A percentile compares a stretch with the other conserved stretches of the same genome.
Conservation (phyloP, 2,888 invertebrate genomes). For the Pollenia griseotomentosa region DNA sequence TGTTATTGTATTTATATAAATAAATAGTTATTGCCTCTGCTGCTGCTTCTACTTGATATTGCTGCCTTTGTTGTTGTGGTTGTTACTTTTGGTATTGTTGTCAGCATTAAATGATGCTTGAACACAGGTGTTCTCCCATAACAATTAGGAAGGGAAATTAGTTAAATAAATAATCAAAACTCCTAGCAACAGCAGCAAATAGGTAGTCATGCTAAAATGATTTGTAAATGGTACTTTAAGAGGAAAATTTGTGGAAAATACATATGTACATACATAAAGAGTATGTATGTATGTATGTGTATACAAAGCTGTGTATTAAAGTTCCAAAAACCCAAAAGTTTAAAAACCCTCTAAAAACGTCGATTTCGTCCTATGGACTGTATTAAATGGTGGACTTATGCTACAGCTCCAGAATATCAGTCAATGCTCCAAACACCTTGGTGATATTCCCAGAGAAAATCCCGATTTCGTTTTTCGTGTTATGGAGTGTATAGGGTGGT, state of each 20-base stretch:
- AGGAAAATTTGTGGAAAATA: not conserved
- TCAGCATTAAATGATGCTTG: constrained; percentile 12
- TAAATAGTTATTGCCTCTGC: not conserved
- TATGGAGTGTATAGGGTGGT: too few relatives aligned
- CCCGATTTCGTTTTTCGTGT: too few relatives aligned
- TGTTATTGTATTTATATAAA: not conserved
- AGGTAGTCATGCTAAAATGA: not conserved
- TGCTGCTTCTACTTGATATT: not conserved
- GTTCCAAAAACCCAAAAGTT: too few relatives aligned
- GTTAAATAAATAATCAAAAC: constrained; percentile 32
- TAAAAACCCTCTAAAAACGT: too few relatives aligned
- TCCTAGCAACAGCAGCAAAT: not conserved
- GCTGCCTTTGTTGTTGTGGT: not conserved
- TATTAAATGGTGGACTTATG: too few relatives aligned
- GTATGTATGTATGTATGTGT: too few relatives aligned
- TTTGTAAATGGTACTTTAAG: not conserved
- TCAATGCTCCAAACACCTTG: too few relatives aligned
- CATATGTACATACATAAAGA: too few relatives aligned
- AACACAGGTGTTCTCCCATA: constrained; percentile 28
- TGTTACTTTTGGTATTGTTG: constrained; percentile 26
- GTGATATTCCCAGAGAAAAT: too few relatives aligned
- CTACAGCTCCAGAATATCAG: too few relatives aligned
- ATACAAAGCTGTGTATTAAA: too few relatives aligned
- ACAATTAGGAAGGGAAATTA: constrained; percentile 50
- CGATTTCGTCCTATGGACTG: too few relatives aligned